phyloP scores from a whole-genome alignment of 1,140 invertebrate genomes.

The Heliothis subflexa region DNA sequence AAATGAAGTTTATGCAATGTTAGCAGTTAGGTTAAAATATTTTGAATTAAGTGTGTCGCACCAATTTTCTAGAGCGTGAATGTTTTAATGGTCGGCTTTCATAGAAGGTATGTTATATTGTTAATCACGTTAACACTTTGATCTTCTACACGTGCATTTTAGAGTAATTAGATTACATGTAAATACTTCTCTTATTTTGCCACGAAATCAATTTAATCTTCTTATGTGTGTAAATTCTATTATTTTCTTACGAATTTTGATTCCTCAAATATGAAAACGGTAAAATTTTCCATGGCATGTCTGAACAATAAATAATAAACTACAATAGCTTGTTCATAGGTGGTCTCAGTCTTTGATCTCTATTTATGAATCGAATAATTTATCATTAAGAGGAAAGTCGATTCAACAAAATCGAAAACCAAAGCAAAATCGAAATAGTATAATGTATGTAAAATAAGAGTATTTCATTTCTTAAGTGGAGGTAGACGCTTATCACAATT shows the following conservation, averaged over 20 bases:
- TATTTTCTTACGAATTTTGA: neutral
- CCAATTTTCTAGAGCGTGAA: neutral
- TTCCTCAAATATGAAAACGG: neutral
- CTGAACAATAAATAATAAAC: neutral
- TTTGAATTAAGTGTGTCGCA: neutral
- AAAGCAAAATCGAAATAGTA: constrained; percentile 35
- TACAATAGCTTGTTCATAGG: constrained; percentile 4
- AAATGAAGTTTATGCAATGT: neutral
- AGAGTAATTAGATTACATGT: too few species aligned
- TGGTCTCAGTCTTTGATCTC: constrained; percentile 7
- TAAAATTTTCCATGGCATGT: neutral
- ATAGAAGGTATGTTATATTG: too few species aligned
- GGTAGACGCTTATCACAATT: constrained; percentile 74
- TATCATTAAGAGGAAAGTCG: constrained; percentile 34
- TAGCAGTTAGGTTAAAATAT: neutral
- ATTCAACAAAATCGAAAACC: constrained; percentile 23
- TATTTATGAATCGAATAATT: constrained; percentile 3
- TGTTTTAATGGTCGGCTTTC: too few species aligned
- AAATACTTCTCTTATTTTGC: too few species aligned
- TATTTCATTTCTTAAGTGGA: constrained; percentile 36
- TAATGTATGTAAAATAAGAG: constrained; percentile 40
- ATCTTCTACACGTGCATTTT: too few species aligned
- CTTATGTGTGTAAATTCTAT: neutral
- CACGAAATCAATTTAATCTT: too few species aligned
- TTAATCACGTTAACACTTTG: too few species aligned